Conservation (phyloP, 2,888 invertebrate species). For the Lasioglossum figueresi region DNA sequence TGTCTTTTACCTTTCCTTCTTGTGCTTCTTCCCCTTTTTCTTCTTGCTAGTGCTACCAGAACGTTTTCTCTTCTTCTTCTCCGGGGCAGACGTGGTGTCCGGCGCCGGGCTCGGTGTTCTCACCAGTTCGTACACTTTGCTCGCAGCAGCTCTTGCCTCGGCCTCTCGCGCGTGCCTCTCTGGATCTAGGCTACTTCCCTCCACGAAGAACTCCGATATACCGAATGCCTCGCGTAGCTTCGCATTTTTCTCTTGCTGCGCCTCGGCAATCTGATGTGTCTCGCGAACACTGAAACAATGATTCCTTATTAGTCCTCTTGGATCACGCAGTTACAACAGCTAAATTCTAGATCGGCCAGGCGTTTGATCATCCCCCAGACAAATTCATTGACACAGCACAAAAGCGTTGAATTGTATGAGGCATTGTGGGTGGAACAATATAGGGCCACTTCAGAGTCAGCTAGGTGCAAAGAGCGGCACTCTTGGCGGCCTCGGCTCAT, state of each 20-base stretch:
- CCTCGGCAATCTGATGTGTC: constrained; percentile 98
- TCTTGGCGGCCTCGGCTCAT: not conserved
- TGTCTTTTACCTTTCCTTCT: constrained; percentile 87
- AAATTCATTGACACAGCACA: constrained; percentile 1
- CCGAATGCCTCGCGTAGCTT: constrained; percentile 97
- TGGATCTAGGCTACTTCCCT: constrained; percentile 96
- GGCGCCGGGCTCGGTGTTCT: constrained; percentile 89
- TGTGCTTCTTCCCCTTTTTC: constrained; percentile 90
- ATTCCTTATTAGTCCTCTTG: constrained; percentile 3
- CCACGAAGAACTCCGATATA: constrained; percentile 96
- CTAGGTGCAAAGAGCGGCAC: not conserved
- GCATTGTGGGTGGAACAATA: constrained; percentile 1
- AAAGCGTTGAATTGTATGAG: not conserved
- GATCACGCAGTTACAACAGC: not conserved
- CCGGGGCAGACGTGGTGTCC: constrained; percentile 83
- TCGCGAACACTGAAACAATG: constrained; percentile 91
- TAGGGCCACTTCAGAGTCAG: not conserved
- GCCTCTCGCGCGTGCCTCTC: constrained; percentile 88
- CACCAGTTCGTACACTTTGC: constrained; percentile 89
- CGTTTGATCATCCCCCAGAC: not conserved
- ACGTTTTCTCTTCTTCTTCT: constrained; percentile 83
- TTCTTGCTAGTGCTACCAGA: constrained; percentile 85
- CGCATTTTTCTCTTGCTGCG: constrained; percentile 97
- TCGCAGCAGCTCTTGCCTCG: constrained; percentile 84
- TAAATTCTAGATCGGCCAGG: not conserved